phyloP scores from a whole-genome alignment of 2,888 invertebrate genomes.

The Cylloceria caligata region DNA sequence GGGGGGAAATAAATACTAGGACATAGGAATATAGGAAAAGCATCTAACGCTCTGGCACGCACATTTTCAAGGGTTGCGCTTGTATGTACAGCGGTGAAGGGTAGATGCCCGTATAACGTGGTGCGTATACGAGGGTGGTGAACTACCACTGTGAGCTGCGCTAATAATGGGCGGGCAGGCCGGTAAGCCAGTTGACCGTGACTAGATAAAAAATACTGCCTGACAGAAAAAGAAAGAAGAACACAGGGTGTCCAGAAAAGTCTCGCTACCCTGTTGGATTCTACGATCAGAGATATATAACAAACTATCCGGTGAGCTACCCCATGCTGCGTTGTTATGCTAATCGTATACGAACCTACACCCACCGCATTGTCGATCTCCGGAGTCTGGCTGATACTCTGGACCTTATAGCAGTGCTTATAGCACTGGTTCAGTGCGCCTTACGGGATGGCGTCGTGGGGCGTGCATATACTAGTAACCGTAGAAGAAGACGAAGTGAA shows the following conservation, averaged over 20 bases:
- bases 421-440: conserved; percentile 52
- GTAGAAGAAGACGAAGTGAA: conserved; percentile 19
- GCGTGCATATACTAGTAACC: conserved; percentile 48
- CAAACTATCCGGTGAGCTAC: conserved; percentile 70
- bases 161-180: conserved; percentile 84
- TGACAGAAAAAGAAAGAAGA: conserved; percentile 71
- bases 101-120: conserved; percentile 1
- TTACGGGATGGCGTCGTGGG: conserved; percentile 33
- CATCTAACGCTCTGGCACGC: conserved; percentile 16
- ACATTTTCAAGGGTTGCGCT: not conserved
- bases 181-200: conserved; percentile 84
- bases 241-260: conserved; percentile 34
- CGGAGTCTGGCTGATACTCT: conserved; percentile 37
- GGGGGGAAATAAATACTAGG: conserved; percentile 58
- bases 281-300: conserved; percentile 64
- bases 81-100: conserved; percentile 25
- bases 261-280: conserved; percentile 72
- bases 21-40: conserved; percentile 53
- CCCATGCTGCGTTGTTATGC: conserved; percentile 80
- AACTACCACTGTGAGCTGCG: conserved; percentile 75
- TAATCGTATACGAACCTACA: conserved; percentile 81
- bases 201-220: conserved; percentile 85
- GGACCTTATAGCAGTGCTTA: conserved; percentile 59
- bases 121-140: conserved; percentile 23
- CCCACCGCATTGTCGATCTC: conserved; percentile 66